A percentile compares a stretch with the other conserved stretches of the same genome.
phyloP scores from a whole-genome alignment of 2,888 invertebrate species.

The Oscheius sp. region DNA sequence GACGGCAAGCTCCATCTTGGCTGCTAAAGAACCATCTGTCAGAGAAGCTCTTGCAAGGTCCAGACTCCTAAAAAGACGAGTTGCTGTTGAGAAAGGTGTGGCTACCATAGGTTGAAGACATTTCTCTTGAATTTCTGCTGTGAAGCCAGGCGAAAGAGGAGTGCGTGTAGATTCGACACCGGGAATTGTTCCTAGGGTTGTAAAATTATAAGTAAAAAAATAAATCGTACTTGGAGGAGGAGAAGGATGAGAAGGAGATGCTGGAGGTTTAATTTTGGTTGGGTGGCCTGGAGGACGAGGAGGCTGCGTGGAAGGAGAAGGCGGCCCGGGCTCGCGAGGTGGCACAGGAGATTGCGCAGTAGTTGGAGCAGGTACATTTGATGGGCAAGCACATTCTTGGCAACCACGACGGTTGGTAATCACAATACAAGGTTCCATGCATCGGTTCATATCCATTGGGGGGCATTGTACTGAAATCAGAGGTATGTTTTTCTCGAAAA shows the following conservation, averaged over 20 bases:
- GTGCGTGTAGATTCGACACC: conserved; percentile 24
- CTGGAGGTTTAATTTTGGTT: conserved; percentile 47
- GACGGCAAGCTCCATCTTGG: conserved; percentile 66
- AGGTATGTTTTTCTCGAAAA: neutral
- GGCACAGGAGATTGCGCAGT: conserved; percentile 20
- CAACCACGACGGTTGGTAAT: conserved; percentile 70
- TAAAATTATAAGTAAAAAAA: neutral
- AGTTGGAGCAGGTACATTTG: conserved; percentile 28
- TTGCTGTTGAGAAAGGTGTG: neutral
- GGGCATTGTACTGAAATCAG: conserved; percentile 53
- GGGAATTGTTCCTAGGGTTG: conserved; percentile 12
- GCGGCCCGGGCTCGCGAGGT: conserved; percentile 1
- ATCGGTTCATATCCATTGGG: conserved; percentile 61
- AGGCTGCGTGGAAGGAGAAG: conserved; percentile 20
- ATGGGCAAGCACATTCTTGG: conserved; percentile 69
- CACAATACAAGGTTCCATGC: conserved; percentile 71
- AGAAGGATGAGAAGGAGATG: conserved; percentile 39
- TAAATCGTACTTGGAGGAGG: conserved; percentile 24
- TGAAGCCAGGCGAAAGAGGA: conserved; percentile 41
- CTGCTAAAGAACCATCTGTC: conserved; percentile 72
- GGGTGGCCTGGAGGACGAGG: conserved; percentile 23
- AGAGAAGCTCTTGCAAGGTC: conserved; percentile 70
- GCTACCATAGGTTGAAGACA: conserved; percentile 68
- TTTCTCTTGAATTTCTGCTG: conserved; percentile 64
- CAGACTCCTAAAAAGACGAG: conserved; percentile 64